Evolutionary conservation across 2,888 invertebrate genomes (phyloP).

Genomic region (Melitaea athalia): DNA sequence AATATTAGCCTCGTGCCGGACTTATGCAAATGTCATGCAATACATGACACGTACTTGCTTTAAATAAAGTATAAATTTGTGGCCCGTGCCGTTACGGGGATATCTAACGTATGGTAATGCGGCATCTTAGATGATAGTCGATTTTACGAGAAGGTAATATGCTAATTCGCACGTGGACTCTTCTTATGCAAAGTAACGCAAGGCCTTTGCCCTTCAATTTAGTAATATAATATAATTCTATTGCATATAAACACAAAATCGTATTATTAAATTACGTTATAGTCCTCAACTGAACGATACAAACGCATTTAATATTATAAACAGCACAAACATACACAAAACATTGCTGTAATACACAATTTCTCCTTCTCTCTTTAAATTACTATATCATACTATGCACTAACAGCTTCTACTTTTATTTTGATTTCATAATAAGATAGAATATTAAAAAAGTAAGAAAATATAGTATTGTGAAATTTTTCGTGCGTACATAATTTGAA

Average conservation of each 20-base stretch:
- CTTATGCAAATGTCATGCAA: slow-evolving; percentile 73
- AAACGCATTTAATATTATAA: neutral
- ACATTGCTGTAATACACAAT: too few species aligned
- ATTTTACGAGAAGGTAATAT: slow-evolving; percentile 65
- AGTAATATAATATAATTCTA: slow-evolving; percentile 17
- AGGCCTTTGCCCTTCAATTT: slow-evolving; percentile 30
- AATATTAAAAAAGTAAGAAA: neutral
- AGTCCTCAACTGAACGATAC: neutral
- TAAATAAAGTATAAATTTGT: slow-evolving; percentile 60
- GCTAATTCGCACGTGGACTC: slow-evolving; percentile 78
- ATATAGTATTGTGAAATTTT: neutral
- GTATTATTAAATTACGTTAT: slow-evolving; percentile 1
- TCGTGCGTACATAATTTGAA: neutral
- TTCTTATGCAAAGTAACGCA: slow-evolving; percentile 71
- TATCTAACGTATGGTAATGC: slow-evolving; percentile 58
- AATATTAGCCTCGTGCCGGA: slow-evolving; percentile 75
- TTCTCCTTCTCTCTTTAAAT: too few species aligned
- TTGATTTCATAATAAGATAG: neutral
- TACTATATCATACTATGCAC: too few species aligned
- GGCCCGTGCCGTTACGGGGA: slow-evolving; percentile 63
- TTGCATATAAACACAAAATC: slow-evolving; percentile 11
- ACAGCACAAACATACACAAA: neutral
- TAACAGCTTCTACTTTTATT: neutral
- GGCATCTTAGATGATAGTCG: slow-evolving; percentile 63
- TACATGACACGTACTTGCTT: slow-evolving; percentile 63